Base-by-base conservation (phyloP, 2,888 invertebrate species). In the Nemoura dubitans region DNA sequence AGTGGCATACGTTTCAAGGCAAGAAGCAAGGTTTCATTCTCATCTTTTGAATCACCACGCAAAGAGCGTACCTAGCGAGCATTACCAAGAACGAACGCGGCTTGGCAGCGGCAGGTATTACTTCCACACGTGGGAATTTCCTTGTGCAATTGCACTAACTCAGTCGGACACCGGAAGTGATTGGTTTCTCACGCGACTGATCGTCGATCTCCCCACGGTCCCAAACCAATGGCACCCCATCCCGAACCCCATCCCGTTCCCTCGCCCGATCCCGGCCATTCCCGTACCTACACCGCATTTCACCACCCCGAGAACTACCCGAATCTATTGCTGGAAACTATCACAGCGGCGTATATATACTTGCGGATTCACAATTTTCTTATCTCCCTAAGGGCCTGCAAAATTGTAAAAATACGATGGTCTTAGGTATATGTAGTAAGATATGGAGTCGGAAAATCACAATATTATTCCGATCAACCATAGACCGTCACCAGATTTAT, bases 121-220 rank as follows among this genome's bases (percentile, higher is more conserved):
- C 84, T 43, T 84, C 25, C 28, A 85, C 86, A 43, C 86, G 80
- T 84, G 80, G 83, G 27, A 59, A 21, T 59, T 21, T 59, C 6
- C 21, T 59, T 21, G 14, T 59, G 16, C 59, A 59, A 59, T 21
- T 10, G 28, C 78, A 78, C 78, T 78, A 93, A 93, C 92, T 92
- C 92, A 92, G 91, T 91, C 91, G 91, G 93, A 93, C 93, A 93
- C 92, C 92, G 93, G 93, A 93, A 93, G 92, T 92, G 93, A 93
- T 93, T 93, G 93, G 93, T 92, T 93, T 93, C 93, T 90, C 92
- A 91, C 91, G 92, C 91, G 91, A 91, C 91, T 92, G 92, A 91
- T 91, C 91, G 90, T 90, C 90, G 90, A 89, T 89, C 90, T 90
- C 89, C 89, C 89, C 89, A 89, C 2, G 78, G 28, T 78, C 78